Percentiles rank a stretch among this genome's conserved stretches.
Conservation (phyloP, 2,797 vertebrate species). For the Oreochromis grahami region DNA sequence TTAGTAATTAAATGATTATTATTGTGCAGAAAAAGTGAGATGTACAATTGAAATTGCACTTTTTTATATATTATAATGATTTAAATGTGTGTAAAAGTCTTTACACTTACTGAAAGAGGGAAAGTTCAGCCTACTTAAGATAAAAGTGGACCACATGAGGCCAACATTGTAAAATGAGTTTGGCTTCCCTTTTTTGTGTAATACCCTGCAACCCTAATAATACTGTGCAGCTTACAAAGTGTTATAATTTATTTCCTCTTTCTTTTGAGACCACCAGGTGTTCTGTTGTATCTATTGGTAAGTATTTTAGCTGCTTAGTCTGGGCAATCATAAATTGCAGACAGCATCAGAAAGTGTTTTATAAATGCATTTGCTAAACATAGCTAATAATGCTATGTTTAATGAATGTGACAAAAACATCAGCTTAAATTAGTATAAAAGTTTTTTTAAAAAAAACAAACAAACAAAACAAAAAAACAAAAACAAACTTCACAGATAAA, state of each 20-base stretch:
- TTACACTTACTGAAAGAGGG: neutral
- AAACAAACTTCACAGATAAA: neutral
- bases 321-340: neutral
- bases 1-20: neutral
- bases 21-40: neutral
- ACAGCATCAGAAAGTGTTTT: neutral
- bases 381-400: neutral
- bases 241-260: neutral
- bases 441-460: neutral
- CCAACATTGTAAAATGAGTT: neutral
- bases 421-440: neutral
- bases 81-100: neutral
- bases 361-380: too few relatives aligned
- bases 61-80: neutral
- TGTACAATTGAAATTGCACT: neutral
- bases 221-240: too few relatives aligned
- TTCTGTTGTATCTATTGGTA: neutral
- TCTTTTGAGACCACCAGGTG: neutral
- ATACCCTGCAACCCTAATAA: neutral
- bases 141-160: neutral
- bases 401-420: neutral
- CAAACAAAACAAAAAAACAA: neutral
- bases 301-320: neutral
- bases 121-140: neutral
- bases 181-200: neutral